Evolutionary conservation across 1,140 invertebrate species (phyloP), one percentile per base, ranked within the genome.

Genomic region (Bemisia tabaci): DNA sequence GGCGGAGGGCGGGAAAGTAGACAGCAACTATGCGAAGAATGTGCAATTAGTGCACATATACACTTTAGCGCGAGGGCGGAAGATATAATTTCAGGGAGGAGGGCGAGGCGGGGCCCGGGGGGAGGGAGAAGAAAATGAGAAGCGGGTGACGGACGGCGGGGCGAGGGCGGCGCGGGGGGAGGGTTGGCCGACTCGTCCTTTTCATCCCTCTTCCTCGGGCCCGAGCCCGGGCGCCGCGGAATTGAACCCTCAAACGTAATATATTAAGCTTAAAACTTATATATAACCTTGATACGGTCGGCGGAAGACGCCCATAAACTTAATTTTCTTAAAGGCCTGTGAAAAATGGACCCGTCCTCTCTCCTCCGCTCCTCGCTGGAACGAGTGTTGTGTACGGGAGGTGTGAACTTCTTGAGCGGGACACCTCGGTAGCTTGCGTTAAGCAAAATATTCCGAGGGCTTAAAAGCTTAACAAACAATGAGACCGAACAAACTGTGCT

Each of bases 21-120:
- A 67, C 60, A 65, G 65, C 63, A 70, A 70, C 70, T 70, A 70
- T 70, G 67, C 70, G 61, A 70, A 70, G 70, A 70, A 70, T 70
- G 70, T 70, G 70, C 70, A 70, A 70, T 70, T 70, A 70, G 70
- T 67, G 70, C 24, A 64, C 25, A 26, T 17, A 48, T 48, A 48
- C 33, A 48, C 33, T 48, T 48, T 48, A 17, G 33, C 39, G 59
- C 26, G 24, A 63, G 67, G 68, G 64, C 62, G 60, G 60, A 60
- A 69, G 65, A 70, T 71, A 68, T 69, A 69, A 66, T 26, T 21
- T 25, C 21, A 62, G 27, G n/a, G 66, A 26, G 33, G 60, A 58
- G 59, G 68, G 62, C 5, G 64, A 59, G 17, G 61, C 22, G 67
- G 67, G 66, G 69, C 67, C 69, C 68, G 68, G 67, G 68, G 68